Evolutionary conservation across 1,140 invertebrate species (phyloP).

Genomic region (Drosophila nigrodunni): DNA sequence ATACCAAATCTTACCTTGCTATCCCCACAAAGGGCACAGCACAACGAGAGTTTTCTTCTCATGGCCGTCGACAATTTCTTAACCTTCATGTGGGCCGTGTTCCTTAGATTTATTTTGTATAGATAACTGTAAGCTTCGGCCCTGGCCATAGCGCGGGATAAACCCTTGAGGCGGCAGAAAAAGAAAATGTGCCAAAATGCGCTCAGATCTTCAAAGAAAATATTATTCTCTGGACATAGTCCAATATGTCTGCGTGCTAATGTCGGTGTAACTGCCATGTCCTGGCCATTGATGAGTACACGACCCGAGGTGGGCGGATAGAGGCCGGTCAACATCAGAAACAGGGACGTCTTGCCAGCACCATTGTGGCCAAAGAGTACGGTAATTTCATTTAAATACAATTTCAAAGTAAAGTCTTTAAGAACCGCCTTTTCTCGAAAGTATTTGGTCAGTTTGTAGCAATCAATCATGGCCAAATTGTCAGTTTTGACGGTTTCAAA

Average conservation of each 20-base stretch:
- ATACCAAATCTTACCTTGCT: constrained; percentile 80
- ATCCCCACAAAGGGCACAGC: constrained; percentile 90
- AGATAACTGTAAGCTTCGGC: constrained; percentile 49
- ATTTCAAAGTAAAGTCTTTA: constrained; percentile 89
- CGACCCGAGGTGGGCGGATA: constrained; percentile 88
- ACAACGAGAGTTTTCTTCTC: constrained; percentile 91
- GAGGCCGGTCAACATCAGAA: constrained; percentile 89
- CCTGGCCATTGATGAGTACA: constrained; percentile 87
- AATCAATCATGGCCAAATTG: constrained; percentile 37
- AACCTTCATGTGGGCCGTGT: constrained; percentile 35
- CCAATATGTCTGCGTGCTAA: constrained; percentile 85
- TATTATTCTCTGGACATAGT: constrained; percentile 96
- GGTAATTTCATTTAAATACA: constrained; percentile 89
- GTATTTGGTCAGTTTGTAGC: constrained; percentile 85
- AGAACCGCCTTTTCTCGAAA: constrained; percentile 87
- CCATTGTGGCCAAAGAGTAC: constrained; percentile 89
- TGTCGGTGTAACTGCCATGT: constrained; percentile 86
- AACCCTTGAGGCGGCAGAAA: constrained; percentile 56
- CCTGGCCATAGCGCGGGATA: constrained; percentile 14
- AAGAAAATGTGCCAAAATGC: constrained; percentile 92
- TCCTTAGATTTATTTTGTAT: constrained; percentile 37
- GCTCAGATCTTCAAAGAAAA: constrained; percentile 95
- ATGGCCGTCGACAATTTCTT: constrained; percentile 90
- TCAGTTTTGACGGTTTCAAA: constrained; percentile 9
- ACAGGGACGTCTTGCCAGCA: constrained; percentile 87